Base-by-base conservation (phyloP, 2,888 invertebrate genomes). In the Oasisia sp. region DNA sequence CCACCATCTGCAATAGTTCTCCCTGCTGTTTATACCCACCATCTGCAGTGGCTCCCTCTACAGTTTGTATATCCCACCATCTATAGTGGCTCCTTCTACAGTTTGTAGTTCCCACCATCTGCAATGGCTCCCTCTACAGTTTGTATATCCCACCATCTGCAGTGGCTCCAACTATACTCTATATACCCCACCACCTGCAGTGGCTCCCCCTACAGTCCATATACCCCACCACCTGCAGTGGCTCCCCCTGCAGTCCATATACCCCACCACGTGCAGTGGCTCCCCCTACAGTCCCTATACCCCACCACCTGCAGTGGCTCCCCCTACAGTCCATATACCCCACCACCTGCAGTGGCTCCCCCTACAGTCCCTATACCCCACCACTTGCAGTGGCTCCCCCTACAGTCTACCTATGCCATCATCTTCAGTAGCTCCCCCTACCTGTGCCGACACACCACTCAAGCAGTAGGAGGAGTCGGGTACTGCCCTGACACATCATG, bases 361-460 rank as follows among this genome's bases (percentile, higher is more conserved):
- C 74, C n/a, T 74, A 74, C 27, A 27, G 27, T 27, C 27, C 27
- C 4, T 27, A 19, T 50, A 12, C 50, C 27, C n/a, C n/a, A 74
- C 74, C 27, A 7, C 27, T 7, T 74, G 74, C 19, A 74, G 74
- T 74, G 74, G 74, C 74, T 74, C 74, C 74, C 74, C 74, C 74
- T 74, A 74, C 19, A 27, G 27, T 1, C 1, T 38, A 38, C 38
- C 1, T 38, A 38, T 38, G 38, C 38, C 38, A 38, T 38, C 38
- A 38, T 38, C 1, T 74, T 19, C 74, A 74, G 74, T 74, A 27
- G 74, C 27, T n/a, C n/a, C 32, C 93, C 93, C 91, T 93, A 96
- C 96, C 95, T 94, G 95, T 93, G 32, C 95, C 95, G 19, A 95
- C 95, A 94, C 96, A 96, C 96, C 96, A 96, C 93, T 96, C 96